Conservation (phyloP, 2,888 invertebrate genomes). For the Melanotus villosus region DNA sequence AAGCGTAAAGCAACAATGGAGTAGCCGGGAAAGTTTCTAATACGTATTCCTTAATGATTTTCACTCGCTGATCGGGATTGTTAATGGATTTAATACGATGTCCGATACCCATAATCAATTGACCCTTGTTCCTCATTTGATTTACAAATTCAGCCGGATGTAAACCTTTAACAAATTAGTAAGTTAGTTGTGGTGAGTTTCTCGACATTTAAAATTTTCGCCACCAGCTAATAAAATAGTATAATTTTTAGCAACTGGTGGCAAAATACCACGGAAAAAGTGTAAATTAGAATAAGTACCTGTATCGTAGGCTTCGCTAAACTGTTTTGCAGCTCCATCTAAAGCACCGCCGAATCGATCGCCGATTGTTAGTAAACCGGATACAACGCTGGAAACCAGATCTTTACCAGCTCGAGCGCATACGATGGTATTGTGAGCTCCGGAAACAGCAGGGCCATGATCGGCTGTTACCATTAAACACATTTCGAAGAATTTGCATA, state of each 20-base stretch:
- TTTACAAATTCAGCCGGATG: conserved; percentile 99
- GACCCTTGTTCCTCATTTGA: conserved; percentile 95
- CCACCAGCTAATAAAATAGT: too few species aligned
- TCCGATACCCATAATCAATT: conserved; percentile 99
- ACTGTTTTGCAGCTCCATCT: conserved; percentile 97
- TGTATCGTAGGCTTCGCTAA: conserved; percentile 95
- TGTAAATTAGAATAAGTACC: conserved; percentile 73
- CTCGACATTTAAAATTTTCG: neutral
- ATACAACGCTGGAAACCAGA: conserved; percentile 93
- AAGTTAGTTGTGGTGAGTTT: neutral
- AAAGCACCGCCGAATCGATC: conserved; percentile 99
- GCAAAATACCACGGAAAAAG: too few species aligned
- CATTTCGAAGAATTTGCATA: conserved; percentile 98
- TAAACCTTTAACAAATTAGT: conserved; percentile 73
- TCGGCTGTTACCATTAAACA: conserved; percentile 99
- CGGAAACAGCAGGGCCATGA: conserved; percentile 98
- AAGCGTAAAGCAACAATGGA: conserved; percentile 94
- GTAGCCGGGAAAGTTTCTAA: conserved; percentile 93
- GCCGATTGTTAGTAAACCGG: conserved; percentile 97
- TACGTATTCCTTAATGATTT: conserved; percentile 96
- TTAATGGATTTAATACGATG: conserved; percentile 93
- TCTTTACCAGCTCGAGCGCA: conserved; percentile 98
- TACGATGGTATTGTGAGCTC: conserved; percentile 98
- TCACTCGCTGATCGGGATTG: conserved; percentile 98
- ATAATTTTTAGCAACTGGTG: too few species aligned